phyloP scores from a whole-genome alignment of 1,140 invertebrate genomes.

The Sweltsa coloradensis region DNA sequence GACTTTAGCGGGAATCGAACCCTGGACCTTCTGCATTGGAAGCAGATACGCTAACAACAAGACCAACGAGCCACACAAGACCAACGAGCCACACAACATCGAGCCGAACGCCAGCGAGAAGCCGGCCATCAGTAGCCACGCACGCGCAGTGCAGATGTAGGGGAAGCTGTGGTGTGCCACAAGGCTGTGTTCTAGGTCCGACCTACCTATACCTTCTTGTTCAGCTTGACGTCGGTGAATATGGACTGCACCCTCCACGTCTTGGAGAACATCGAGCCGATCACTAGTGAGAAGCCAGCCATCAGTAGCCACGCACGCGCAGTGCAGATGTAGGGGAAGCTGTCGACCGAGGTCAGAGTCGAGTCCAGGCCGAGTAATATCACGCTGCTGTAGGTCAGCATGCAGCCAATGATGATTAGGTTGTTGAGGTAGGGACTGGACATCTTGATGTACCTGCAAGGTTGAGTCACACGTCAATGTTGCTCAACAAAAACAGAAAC shows the following conservation, averaged over 20 bases:
- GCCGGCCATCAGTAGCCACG: too few species aligned
- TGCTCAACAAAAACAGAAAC: too few species aligned
- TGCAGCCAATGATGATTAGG: conserved; percentile 94
- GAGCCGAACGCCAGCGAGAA: too few species aligned
- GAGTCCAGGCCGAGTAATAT: conserved; percentile 94
- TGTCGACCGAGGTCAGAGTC: conserved; percentile 65
- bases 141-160: too few species aligned
- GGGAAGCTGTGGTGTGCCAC: too few species aligned
- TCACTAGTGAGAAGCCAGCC: conserved; percentile 96
- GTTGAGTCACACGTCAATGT: too few species aligned
- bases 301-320: conserved; percentile 94
- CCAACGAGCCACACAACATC: too few species aligned
- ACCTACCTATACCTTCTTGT: conserved; percentile 86
- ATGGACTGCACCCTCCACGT: conserved; percentile 97
- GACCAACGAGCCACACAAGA: too few species aligned
- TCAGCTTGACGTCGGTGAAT: conserved; percentile 93
- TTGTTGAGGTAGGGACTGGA: conserved; percentile 98
- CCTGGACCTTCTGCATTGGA: too few species aligned
- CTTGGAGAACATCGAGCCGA: conserved; percentile 99
- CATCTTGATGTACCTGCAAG: conserved; percentile 96
- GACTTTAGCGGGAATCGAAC: too few species aligned
- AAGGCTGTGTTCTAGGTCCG: too few species aligned
- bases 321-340: conserved; percentile 92
- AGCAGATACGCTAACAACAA: too few species aligned
- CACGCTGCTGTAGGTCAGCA: conserved; percentile 92